Conservation (phyloP, 2,888 invertebrate genomes). For the Morinoia aosen region DNA sequence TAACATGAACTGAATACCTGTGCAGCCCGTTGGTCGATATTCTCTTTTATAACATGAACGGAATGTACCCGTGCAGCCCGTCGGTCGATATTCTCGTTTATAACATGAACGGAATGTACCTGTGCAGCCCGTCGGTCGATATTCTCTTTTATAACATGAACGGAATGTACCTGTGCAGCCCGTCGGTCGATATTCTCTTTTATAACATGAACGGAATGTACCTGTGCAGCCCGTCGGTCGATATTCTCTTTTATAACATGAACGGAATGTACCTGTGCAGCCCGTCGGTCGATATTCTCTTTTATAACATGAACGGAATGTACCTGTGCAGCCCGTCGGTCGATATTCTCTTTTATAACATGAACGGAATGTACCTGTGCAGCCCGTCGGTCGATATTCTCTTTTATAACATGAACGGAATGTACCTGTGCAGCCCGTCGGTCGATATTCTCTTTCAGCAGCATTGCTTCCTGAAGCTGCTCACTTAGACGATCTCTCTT, state of each 20-base stretch:
- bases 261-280: slow-evolving; percentile 66
- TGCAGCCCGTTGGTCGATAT: no score
- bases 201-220: neutral
- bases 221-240: slow-evolving; percentile 76
- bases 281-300: slow-evolving; percentile 83
- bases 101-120: no score
- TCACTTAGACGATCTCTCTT: slow-evolving; percentile 83
- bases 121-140: no score
- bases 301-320: no score
- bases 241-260: slow-evolving; percentile 88
- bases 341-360: neutral
- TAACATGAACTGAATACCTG: no score
- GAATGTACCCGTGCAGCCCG: no score
- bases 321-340: no score
- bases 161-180: no score
- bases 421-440: slow-evolving; percentile 73
- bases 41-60: no score
- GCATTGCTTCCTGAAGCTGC: slow-evolving; percentile 86
- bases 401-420: neutral
- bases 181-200: no score
- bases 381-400: no score
- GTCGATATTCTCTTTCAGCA: slow-evolving; percentile 85
- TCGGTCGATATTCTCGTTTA: no score
- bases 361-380: neutral
- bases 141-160: neutral